These are phyloP conservation scores for Bugulina stolonifera DNA, from an alignment of 2,888 invertebrate species.

Conservation along the genomic window DNA sequence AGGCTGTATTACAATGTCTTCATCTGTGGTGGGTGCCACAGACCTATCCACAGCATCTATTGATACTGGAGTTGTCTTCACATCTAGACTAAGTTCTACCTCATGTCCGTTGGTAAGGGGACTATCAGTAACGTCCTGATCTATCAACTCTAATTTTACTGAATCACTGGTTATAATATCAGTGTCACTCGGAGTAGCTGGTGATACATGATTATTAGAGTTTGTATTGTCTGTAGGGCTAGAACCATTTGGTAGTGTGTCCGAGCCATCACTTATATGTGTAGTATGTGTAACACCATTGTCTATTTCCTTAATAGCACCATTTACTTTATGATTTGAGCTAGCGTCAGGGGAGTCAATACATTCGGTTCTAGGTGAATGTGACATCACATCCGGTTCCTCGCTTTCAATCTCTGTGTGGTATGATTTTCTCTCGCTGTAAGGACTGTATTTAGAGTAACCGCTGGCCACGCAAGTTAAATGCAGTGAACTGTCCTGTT, in stretches of 20 bases:
- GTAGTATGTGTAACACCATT: background rate
- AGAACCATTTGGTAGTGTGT: background rate
- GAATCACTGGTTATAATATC: background rate
- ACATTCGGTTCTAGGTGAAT: background rate
- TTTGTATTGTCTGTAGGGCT: background rate
- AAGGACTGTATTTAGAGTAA: conserved; percentile 42
- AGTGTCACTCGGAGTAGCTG: background rate
- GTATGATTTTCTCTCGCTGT: conserved; percentile 40
- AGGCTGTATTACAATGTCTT: too few relatives aligned
- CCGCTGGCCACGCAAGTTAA: conserved; percentile 47
- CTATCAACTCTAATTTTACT: background rate
- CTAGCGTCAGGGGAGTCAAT: background rate
- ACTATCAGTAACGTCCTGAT: background rate
- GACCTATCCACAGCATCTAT: background rate
- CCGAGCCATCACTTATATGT: background rate
- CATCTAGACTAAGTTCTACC: background rate
- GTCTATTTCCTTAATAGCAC: background rate
- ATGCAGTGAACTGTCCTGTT: conserved; percentile 32
- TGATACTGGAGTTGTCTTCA: background rate
- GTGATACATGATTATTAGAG: background rate
- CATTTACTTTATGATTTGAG: conserved; percentile 28
- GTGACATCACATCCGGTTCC: background rate
- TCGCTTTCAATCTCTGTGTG: too few relatives aligned
- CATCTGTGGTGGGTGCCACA: background rate
- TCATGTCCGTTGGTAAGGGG: background rate